Percentiles rank a stretch among this genome's conserved stretches.
Conservation (phyloP, 1,140 invertebrate genomes). For the Bombus difficillimus region DNA sequence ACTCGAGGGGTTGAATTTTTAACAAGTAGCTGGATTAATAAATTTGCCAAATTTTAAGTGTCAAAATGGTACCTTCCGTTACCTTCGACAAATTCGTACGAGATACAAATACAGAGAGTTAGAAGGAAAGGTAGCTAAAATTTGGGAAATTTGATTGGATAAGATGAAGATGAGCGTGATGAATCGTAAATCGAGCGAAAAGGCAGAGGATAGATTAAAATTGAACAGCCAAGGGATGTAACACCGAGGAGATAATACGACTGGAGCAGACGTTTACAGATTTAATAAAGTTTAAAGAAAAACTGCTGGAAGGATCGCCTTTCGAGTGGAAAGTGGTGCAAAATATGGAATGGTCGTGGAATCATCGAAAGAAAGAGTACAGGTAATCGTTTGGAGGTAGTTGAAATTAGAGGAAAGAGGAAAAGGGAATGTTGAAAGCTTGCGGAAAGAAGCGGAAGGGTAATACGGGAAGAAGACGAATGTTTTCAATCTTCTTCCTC, state of each 20-base stretch:
- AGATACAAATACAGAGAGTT: not conserved
- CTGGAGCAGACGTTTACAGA: not conserved
- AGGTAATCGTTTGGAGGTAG: slow-evolving; percentile 70
- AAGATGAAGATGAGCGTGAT: slow-evolving; percentile 68
- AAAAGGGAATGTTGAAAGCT: slow-evolving; percentile 25
- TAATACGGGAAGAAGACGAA: not conserved
- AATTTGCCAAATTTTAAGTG: too few relatives aligned
- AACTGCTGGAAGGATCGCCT: slow-evolving; percentile 24
- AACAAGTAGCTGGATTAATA: too few relatives aligned
- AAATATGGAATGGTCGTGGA: slow-evolving; percentile 82
- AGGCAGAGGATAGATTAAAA: slow-evolving; percentile 59
- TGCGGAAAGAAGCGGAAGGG: not conserved
- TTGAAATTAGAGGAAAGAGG: slow-evolving; percentile 30
- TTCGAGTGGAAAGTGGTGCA: slow-evolving; percentile 21
- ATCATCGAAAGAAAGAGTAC: slow-evolving; percentile 81
- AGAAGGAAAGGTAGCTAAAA: too few relatives aligned
- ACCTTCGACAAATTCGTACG: too few relatives aligned
- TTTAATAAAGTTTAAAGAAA: slow-evolving; percentile 10
- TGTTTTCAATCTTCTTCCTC: not conserved
- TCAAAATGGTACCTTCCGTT: not conserved
- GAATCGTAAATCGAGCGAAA: slow-evolving; percentile 50
- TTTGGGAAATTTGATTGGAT: not conserved
- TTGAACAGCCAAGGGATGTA: slow-evolving; percentile 61
- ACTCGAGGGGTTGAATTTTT: too few relatives aligned
- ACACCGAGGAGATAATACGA: slow-evolving; percentile 44